Conservation (phyloP, 2,113 vertebrate genomes). For the Cryptomyrus ogoouensis region DNA sequence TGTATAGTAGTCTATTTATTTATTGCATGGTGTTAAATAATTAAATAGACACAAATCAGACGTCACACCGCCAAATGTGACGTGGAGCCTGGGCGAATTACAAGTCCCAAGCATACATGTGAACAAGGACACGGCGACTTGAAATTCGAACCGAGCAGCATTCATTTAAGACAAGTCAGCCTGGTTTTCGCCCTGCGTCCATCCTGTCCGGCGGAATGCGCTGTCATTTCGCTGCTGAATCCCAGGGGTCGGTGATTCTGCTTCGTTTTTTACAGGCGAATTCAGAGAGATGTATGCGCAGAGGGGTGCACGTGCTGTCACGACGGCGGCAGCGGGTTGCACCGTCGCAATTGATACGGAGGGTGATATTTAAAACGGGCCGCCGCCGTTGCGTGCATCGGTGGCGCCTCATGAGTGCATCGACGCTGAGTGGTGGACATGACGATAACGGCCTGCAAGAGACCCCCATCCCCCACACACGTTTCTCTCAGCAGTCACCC, state of each 20-base stretch:
- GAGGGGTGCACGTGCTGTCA: background rate
- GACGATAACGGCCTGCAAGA: background rate
- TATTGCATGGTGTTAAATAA: background rate
- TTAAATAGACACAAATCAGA: slow-evolving; percentile 15
- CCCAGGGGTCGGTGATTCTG: background rate
- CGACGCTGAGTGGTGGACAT: background rate
- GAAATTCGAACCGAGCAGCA: background rate
- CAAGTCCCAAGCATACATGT: background rate
- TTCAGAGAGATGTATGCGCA: background rate
- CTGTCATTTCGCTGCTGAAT: background rate
- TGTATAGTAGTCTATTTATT: background rate
- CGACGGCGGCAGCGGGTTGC: background rate
- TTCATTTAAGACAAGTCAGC: background rate
- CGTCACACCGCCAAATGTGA: background rate
- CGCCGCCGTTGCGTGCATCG: background rate
- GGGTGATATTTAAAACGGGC: background rate
- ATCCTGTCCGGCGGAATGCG: background rate
- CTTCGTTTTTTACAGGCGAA: background rate
- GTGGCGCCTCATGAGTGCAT: background rate
- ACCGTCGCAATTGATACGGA: background rate
- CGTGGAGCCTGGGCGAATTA: slow-evolving; percentile 10
- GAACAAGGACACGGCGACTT: background rate
- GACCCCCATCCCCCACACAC: background rate
- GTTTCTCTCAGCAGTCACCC: background rate
- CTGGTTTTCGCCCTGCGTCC: background rate